Percentiles rank a stretch among this genome's conserved stretches.
phyloP scores from a whole-genome alignment of 2,888 invertebrate species.

The Tuta absoluta region DNA sequence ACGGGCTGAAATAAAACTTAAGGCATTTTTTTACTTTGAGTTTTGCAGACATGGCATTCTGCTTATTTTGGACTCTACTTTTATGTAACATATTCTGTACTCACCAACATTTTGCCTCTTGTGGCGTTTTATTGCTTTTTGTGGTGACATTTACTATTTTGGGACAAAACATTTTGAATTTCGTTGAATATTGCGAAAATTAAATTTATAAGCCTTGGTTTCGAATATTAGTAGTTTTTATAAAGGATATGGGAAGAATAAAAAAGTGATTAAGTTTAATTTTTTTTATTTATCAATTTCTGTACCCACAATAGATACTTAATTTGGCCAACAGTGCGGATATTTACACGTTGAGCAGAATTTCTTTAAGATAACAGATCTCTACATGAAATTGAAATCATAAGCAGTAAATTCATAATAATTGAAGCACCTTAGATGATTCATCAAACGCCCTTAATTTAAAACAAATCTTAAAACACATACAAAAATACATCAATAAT shows the following conservation, averaged over 20 bases:
- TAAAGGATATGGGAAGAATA: not conserved
- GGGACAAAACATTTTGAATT: too few species aligned
- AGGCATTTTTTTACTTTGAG: too few species aligned
- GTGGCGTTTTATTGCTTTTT: too few species aligned
- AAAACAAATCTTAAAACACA: slow-evolving; percentile 40
- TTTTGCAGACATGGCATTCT: too few species aligned
- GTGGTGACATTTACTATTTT: too few species aligned
- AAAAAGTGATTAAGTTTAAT: slow-evolving; percentile 37
- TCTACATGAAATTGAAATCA: slow-evolving; percentile 29
- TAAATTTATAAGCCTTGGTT: too few species aligned
- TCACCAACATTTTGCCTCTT: too few species aligned
- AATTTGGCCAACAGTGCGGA: slow-evolving; percentile 60
- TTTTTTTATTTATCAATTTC: slow-evolving; percentile 80
- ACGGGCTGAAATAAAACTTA: too few species aligned
- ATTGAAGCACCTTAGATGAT: slow-evolving; percentile 38
- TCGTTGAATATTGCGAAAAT: too few species aligned
- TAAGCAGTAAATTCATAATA: slow-evolving; percentile 13
- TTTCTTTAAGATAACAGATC: slow-evolving; percentile 35
- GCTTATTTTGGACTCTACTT: too few species aligned
- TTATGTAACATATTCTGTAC: too few species aligned
- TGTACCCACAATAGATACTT: slow-evolving; percentile 78
- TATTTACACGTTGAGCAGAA: slow-evolving; percentile 58
- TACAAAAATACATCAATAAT: slow-evolving; percentile 61
- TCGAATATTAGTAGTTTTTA: too few species aligned
- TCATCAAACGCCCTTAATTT: slow-evolving; percentile 30